Evolutionary conservation across 2,113 vertebrate genomes (phyloP).

Genomic region (Myotis brandtii): DNA sequence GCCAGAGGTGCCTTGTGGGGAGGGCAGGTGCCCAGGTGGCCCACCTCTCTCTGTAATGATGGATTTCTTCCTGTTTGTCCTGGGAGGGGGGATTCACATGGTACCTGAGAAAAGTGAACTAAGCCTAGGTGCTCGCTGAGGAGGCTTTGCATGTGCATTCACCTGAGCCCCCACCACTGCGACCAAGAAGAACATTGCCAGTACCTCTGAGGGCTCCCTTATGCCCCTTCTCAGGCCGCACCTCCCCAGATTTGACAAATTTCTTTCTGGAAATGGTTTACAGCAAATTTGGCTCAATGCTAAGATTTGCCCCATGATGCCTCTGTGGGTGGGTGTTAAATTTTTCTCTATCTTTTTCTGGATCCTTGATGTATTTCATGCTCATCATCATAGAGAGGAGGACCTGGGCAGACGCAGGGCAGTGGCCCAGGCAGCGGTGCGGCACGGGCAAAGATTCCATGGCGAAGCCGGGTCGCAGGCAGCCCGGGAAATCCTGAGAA

Average conservation of each 20-base stretch:
- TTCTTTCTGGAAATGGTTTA: not conserved
- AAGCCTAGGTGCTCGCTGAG: fast-evolving
- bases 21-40: not conserved
- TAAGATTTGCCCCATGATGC: not conserved
- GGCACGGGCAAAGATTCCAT: fast-evolving
- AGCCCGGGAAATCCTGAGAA: not conserved
- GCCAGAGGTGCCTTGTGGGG: not conserved
- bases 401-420: not conserved
- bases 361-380: not conserved
- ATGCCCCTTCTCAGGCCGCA: not conserved
- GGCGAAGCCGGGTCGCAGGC: not conserved
- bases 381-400: not conserved
- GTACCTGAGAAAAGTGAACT: fast-evolving
- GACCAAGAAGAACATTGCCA: not conserved
- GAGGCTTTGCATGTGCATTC: not conserved
- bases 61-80: not conserved
- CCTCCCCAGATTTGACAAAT: not conserved
- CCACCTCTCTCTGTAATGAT: fast-evolving
- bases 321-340: not conserved
- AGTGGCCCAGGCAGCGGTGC: not conserved
- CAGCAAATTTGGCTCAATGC: not conserved
- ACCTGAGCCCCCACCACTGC: fast-evolving
- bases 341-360: not conserved
- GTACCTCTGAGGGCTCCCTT: not conserved
- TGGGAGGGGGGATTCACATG: not conserved